Base-by-base conservation (phyloP, 2,888 invertebrate genomes). In the Oegoconia quadripuncta region DNA sequence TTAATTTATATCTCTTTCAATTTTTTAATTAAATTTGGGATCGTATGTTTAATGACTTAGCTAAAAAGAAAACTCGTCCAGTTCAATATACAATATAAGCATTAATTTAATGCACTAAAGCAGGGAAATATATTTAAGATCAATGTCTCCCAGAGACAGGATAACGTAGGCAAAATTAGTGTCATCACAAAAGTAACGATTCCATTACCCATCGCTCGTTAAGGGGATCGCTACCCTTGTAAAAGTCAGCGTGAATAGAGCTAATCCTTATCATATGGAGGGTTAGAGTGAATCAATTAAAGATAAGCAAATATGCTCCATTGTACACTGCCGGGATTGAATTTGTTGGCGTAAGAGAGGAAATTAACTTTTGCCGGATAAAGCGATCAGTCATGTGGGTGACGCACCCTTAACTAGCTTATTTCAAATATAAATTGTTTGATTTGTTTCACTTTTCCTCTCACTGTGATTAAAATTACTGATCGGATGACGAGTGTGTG, bases 241-340 rank as follows among this genome's bases (percentile, higher is more conserved):
- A 87, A 86, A 87, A 86, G 83, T 80, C 78, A 80, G 80, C 78
- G 77, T 83, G 84, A 87, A 86, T 84, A 74, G 75, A 74, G 73
- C 80, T 86, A 86, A 87, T 86, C 86, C 84, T 83, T 83, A 86
- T 84, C 86, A 73, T 52, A 45, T 56, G 57, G 65, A 66, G 83
- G 82, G 83, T 74, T 78, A 81, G 64, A 87, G 78, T 83, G 82
- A 86, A 87, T 87, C 86, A 86, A 87, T 87, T 86, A 86, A 82
- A 87, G 86, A 87, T 86, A 87, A 87, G 83, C 87, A 86, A 87
- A 87, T 87, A 84, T 77, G 76, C 60, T 68, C 61, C 66, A 73
- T 87, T 84, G 83, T 86, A 63, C 54, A 47, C 48, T 48, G 39
- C 50, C 55, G 61, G 64, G 67, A 66, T 73, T 70, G 81, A 82